phyloP scores from a whole-genome alignment of 2,888 invertebrate genomes.

The Ormyrus pomaceus region DNA sequence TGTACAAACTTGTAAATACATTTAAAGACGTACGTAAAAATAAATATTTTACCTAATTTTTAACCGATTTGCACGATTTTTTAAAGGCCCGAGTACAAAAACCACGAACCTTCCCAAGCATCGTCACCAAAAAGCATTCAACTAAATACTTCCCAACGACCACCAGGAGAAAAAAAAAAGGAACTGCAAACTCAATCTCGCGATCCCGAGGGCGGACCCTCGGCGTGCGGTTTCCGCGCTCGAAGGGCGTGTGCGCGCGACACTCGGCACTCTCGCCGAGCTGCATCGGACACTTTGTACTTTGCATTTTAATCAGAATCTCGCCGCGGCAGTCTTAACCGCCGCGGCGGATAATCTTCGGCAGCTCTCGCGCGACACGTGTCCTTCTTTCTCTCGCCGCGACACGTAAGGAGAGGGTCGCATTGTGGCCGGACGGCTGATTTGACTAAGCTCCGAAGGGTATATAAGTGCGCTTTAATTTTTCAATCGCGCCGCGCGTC shows the following conservation, averaged over 20 bases:
- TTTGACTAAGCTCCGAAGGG: slow-evolving; percentile 43
- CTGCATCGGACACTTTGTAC: slow-evolving; percentile 38
- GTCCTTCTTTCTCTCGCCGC: slow-evolving; percentile 14
- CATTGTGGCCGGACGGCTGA: slow-evolving; percentile 9
- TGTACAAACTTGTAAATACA: too few relatives aligned
- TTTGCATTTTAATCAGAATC: slow-evolving; percentile 52
- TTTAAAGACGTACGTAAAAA: too few relatives aligned
- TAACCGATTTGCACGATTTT: too few relatives aligned
- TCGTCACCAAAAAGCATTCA: too few relatives aligned
- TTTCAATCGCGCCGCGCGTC: background rate
- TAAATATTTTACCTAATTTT: too few relatives aligned
- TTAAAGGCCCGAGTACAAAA: too few relatives aligned
- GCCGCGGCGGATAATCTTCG: slow-evolving; percentile 34
- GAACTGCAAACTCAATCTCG: too few relatives aligned
- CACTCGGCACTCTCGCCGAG: background rate
- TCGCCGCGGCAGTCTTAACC: slow-evolving; percentile 20
- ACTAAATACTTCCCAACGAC: too few relatives aligned
- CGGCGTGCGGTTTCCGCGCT: too few relatives aligned
- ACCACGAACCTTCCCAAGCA: too few relatives aligned
- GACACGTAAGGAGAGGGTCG: background rate
- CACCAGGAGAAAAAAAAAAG: too few relatives aligned
- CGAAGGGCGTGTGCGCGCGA: slow-evolving; percentile 29
- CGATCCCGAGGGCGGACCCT: too few relatives aligned
- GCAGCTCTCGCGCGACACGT: slow-evolving; percentile 14
- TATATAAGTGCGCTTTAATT: slow-evolving; percentile 13